Base-by-base conservation (phyloP, 1,140 invertebrate genomes). In the Eupristina koningsbergeri region DNA sequence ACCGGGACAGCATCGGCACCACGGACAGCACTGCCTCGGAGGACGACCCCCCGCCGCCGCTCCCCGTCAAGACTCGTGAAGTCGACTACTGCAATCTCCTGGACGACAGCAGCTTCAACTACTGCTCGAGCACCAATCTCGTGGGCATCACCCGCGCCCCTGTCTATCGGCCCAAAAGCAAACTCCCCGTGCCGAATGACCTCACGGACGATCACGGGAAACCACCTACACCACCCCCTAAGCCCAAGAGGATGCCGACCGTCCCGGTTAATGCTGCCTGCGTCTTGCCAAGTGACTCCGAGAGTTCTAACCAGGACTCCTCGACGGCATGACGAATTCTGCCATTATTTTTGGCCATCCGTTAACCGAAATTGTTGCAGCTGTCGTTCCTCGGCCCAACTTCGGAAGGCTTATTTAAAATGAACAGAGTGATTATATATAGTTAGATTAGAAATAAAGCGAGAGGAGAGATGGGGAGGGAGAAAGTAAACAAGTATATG, bases 1-100 rank as follows among this genome's bases (percentile, higher is more conserved):
- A 91, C 77, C 87, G 89, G 31, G 89, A 91, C 71, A 90, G 88
- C 75, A 64, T 90, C 36, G 95, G 94, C 69, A 95, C 95, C 8
- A 95, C 94, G 39, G 95, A 95, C 88, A 95, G 94, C 15, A 94
- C 94, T 39, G 92, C 94, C 13, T 95, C 94, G 63, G 94, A 94
- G 87, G 95, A 96, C 86, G 95, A 96, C 86, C 91, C 92, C 26
- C 95, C 95, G 69, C 96, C 96, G 8, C 96, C 96, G 3, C 87
- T 96, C 75, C 96, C 96, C 2, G 90, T 94, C 22, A 96, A 96
- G 90, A 93, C 92, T 26, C 92, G 94, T 15, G 94, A 95, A 85
- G 93, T 94, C 3, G 95, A 95, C 90, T 95, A 95, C 85, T 93
- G 92, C 75, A 95, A 94, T 87, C 88, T 95, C 61, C 88, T 93